These are phyloP conservation scores for Chionoecetes opilio DNA, from an alignment of 1,140 invertebrate genomes.

Conservation along the genomic window DNA sequence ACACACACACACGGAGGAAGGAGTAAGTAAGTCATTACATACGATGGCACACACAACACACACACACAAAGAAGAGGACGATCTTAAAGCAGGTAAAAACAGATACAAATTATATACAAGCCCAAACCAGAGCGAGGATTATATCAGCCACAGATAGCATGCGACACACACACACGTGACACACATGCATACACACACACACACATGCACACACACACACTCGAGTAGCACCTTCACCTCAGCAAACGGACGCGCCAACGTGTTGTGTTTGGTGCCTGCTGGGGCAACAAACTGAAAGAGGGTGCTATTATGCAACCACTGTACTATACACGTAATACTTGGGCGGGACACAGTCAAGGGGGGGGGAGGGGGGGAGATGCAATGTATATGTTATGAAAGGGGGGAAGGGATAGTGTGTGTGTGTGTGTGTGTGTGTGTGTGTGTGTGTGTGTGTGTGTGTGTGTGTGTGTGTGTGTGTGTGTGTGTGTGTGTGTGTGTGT, in stretches of 20 bases:
- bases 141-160: no score
- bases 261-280: slow-evolving; percentile 63
- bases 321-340: no score
- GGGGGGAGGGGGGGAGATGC: slow-evolving; percentile 9
- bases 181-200: background rate
- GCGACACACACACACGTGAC: background rate
- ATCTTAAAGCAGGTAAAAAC: background rate
- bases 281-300: slow-evolving; percentile 73
- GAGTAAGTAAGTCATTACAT: no score
- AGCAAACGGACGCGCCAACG: slow-evolving; percentile 64
- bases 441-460: background rate
- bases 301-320: background rate
- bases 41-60: background rate
- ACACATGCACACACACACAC: slow-evolving; percentile 39
- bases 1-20: background rate
- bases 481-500: background rate
- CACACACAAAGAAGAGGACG: background rate
- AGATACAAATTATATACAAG: background rate
- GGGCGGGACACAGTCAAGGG: background rate
- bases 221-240: slow-evolving; percentile 65
- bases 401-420: background rate
- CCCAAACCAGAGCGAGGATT: background rate
- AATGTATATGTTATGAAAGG: background rate
- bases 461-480: background rate
- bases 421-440: background rate